These are phyloP conservation scores for Nettapus auritus DNA, from an alignment of 2,113 vertebrate species.

Conservation along the genomic window DNA sequence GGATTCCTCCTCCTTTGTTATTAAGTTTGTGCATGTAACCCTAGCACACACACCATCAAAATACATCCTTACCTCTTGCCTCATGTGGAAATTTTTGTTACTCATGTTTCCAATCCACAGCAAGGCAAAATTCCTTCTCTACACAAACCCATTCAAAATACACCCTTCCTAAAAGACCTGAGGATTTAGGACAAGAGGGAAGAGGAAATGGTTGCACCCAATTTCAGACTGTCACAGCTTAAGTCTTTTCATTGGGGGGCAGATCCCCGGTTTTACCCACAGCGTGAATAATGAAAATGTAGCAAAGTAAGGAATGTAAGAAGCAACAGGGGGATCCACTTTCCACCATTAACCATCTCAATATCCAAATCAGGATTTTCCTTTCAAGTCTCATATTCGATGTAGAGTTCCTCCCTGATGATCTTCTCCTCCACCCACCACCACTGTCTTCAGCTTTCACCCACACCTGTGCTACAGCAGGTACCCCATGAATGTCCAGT, in stretches of 20 bases:
- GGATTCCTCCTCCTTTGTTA: background rate
- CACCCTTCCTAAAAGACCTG: background rate
- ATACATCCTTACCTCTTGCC: background rate
- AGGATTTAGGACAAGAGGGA: background rate
- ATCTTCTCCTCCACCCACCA: background rate
- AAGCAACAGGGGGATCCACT: background rate
- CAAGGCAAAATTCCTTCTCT: background rate
- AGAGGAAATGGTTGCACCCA: background rate
- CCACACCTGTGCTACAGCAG: rapidly evolving
- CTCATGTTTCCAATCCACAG: background rate
- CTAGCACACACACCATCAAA: background rate
- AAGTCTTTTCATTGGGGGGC: too few species aligned
- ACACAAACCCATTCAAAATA: background rate
- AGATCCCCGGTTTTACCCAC: background rate
- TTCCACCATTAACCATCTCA: background rate
- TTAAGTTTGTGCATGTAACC: background rate
- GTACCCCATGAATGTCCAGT: background rate
- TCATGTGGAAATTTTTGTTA: background rate
- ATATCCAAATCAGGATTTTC: background rate
- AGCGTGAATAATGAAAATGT: background rate
- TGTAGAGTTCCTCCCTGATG: background rate
- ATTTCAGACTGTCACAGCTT: background rate
- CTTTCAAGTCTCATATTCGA: background rate
- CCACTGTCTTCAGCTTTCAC: background rate
- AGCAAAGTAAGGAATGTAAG: background rate